phyloP scores from a whole-genome alignment of 2,797 vertebrate genomes.

The Galago senegalensis region DNA sequence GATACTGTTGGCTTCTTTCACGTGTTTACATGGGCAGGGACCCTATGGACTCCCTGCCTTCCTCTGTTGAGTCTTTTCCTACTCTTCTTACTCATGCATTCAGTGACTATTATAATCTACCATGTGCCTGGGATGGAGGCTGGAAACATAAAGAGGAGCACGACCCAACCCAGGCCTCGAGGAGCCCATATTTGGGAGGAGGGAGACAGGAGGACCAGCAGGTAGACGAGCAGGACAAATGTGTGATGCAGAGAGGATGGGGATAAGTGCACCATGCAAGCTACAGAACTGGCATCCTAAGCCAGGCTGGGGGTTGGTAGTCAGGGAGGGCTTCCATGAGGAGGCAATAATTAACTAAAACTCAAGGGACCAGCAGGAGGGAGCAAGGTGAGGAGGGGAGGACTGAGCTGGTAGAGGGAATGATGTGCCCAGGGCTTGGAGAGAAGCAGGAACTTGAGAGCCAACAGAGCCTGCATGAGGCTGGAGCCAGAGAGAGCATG shows the following conservation, averaged over 20 bases:
- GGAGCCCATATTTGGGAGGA: not conserved
- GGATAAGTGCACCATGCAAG: not conserved
- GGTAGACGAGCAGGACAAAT: not conserved
- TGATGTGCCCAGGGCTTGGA: not conserved
- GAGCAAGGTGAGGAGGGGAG: not conserved
- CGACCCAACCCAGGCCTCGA: no score
- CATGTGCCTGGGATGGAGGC: not conserved
- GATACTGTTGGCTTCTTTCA: not conserved
- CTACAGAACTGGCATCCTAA: not conserved
- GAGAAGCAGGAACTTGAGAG: not conserved
- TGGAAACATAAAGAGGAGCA: not conserved
- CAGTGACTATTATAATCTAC: not conserved
- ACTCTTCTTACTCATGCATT: not conserved
- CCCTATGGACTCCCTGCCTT: not conserved
- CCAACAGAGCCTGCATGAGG: not conserved
- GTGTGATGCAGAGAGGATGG: not conserved
- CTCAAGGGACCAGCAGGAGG: not conserved
- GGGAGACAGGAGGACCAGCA: not conserved
- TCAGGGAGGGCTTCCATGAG: slow-evolving; percentile 49
- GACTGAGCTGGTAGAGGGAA: not conserved
- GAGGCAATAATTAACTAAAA: not conserved
- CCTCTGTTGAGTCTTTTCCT: not conserved
- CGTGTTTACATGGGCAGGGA: not conserved
- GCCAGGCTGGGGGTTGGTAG: not conserved
- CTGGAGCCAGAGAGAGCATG: not conserved